Base-by-base conservation (phyloP, 1,140 invertebrate genomes). In the Philaenus spumarius region DNA sequence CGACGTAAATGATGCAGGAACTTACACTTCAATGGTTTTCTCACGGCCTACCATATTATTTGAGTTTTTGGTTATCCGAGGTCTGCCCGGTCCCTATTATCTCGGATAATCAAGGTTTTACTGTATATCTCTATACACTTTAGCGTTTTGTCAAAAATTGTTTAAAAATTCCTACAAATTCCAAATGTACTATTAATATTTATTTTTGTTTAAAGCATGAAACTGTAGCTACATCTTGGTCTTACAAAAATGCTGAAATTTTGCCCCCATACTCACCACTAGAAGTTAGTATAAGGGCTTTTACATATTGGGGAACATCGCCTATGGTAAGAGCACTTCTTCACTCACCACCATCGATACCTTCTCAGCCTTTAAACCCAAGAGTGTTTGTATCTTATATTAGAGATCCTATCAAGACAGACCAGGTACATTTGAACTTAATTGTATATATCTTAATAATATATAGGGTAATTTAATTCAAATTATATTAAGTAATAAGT, bases 231-330 rank as follows among this genome's bases (percentile, higher is more conserved):
- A 50, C 65, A 7, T 22, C 63, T 68, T 19, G 71, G 77, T 54
- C 69, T 0, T 76, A 76, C 57, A 72, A 76, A n/a, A 73, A 72
- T 62, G 72, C 74, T 0, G 72, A 75, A 66, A 65, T 70, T 15
- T 74, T 89, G 50, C 66, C 78, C 6, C 85, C 90, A 0, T 89
- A 85, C 68, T 82, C 83, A 1, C 68, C 73, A 7, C 64, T 93
- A 6, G 80, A 82, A 34, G 78, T 93, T 3, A 81, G 81, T 1
- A 78, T 95, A 1, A 82, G 85, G 50, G 85, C 90, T 0, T 86
- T 86, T 62, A 93, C 91, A 0, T 86, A 86, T 63, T 95, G 92
- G 91, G 86, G 86, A 26, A 79, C 84, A 6, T 84, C 89, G 0
- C 71, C 76, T 7, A 75, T 78, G 22, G 81, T 84, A 0, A 77